Conservation (phyloP, 2,888 invertebrate genomes). For the Apantesis nais region DNA sequence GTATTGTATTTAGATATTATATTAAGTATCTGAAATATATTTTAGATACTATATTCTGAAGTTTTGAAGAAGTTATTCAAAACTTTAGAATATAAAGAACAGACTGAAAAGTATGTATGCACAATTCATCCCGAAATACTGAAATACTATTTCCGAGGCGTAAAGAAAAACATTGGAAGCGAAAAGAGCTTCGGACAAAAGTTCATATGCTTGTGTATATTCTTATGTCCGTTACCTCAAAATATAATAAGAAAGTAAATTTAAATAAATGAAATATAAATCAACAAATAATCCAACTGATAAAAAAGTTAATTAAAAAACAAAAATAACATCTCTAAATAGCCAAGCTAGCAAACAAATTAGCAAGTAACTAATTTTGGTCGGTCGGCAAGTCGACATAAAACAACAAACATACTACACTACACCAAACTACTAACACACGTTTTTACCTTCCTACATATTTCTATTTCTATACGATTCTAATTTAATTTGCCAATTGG, state of each 20-base stretch:
- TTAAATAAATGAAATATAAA: background rate
- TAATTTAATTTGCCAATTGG: background rate
- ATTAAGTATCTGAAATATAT: too few relatives aligned
- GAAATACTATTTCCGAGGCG: background rate
- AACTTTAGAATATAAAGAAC: background rate
- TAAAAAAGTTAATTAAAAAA: conserved; percentile 1
- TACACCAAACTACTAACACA: background rate
- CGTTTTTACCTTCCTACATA: background rate
- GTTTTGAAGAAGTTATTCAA: background rate
- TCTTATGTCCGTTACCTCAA: background rate
- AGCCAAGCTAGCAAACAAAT: background rate
- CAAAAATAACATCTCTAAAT: background rate
- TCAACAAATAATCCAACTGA: background rate
- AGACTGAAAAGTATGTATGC: background rate
- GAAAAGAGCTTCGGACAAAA: background rate
- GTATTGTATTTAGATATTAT: too few relatives aligned
- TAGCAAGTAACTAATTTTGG: background rate
- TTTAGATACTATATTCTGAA: too few relatives aligned
- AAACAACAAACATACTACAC: conserved; percentile 3
- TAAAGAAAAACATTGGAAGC: background rate
- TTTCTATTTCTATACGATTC: background rate
- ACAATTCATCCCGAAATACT: background rate
- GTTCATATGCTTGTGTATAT: background rate
- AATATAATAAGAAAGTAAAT: background rate
- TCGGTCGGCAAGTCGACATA: background rate